Evolutionary conservation across 1,140 invertebrate species (phyloP).

Genomic region (Caenorhabditis remanei): DNA sequence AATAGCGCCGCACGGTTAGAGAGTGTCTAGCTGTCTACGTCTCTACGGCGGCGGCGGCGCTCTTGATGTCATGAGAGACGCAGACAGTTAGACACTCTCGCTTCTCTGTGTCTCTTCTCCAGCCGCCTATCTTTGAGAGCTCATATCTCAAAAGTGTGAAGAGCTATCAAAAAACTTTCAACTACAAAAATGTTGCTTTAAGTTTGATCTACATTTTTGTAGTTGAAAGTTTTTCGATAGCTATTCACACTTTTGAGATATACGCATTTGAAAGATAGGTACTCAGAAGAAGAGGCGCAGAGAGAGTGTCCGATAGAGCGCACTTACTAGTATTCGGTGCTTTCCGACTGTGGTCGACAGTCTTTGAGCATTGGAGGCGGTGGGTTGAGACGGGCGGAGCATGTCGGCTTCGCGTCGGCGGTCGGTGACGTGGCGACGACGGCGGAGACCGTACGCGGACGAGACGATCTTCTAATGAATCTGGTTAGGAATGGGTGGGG

Average conservation of each 20-base stretch:
- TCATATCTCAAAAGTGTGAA: neutral
- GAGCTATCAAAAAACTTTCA: neutral
- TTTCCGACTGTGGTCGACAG: constrained; percentile 65
- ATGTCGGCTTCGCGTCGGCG: neutral
- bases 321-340: constrained; percentile 67
- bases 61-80: too few species aligned
- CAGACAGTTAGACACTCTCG: too few species aligned
- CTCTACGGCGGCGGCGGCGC: too few species aligned
- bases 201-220: too few species aligned
- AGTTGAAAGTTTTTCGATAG: too few species aligned
- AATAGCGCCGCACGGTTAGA: too few species aligned
- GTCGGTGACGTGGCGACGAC: constrained; percentile 25
- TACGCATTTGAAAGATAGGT: neutral
- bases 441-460: constrained; percentile 45
- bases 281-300: neutral
- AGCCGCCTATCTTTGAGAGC: too few species aligned
- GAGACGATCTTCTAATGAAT: constrained; percentile 52
- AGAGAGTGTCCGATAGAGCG: constrained; percentile 41
- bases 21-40: too few species aligned
- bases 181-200: too few species aligned
- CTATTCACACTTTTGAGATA: too few species aligned
- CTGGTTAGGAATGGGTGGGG: neutral
- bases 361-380: constrained; percentile 66
- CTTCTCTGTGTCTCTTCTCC: too few species aligned
- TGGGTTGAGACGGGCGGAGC: constrained; percentile 63